Evolutionary conservation across 2,888 invertebrate species (phyloP).

Genomic region (Chelonus formosanus): DNA sequence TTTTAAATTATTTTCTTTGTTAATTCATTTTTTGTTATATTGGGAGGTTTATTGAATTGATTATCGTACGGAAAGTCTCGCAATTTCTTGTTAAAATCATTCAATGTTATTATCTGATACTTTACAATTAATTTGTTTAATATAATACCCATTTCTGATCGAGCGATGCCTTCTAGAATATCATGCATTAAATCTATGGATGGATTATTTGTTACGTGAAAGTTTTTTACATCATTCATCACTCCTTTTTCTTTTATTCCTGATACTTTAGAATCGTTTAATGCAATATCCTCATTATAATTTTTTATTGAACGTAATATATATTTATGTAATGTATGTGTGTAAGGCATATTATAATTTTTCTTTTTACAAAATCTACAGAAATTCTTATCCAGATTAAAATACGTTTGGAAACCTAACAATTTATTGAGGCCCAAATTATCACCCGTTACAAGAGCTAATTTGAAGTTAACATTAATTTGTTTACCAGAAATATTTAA

Average conservation of each 20-base stretch:
- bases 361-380: slow-evolving; percentile 14
- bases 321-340: background rate
- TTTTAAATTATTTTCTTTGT: too few species aligned
- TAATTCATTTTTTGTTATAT: too few species aligned
- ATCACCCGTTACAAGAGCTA: slow-evolving; percentile 26
- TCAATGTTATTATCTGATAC: background rate
- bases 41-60: too few species aligned
- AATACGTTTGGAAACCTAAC: slow-evolving; percentile 7
- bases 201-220: slow-evolving; percentile 4
- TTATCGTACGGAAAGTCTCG: too few species aligned
- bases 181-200: slow-evolving; percentile 20
- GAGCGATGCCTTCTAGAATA: slow-evolving; percentile 4
- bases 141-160: background rate
- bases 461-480: slow-evolving; percentile 14
- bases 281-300: slow-evolving; percentile 4
- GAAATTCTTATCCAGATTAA: slow-evolving; percentile 1
- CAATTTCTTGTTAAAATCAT: too few species aligned
- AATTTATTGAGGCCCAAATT: slow-evolving; percentile 23
- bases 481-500: background rate
- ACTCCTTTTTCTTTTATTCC: background rate
- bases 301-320: background rate
- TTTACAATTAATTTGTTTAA: background rate
- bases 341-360: background rate
- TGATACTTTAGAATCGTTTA: background rate
- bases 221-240: slow-evolving; percentile 1